Conservation (phyloP, 2,888 invertebrate genomes). For the Dryomyza anilis region DNA sequence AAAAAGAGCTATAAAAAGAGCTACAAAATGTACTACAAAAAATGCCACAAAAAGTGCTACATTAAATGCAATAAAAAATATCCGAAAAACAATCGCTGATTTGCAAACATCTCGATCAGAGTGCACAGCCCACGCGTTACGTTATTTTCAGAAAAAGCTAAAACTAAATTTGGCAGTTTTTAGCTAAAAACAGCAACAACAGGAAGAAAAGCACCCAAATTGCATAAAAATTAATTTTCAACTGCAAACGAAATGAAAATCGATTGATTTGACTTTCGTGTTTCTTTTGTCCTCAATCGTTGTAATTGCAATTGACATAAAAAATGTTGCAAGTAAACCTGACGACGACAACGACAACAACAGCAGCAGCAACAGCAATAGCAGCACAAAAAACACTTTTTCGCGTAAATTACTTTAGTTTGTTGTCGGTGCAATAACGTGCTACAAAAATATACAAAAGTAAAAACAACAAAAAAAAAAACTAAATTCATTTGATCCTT, state of each 20-base stretch:
- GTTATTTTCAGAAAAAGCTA: neutral
- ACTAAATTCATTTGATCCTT: too few relatives aligned
- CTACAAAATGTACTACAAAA: too few relatives aligned
- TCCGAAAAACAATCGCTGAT: neutral
- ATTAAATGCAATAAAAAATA: neutral
- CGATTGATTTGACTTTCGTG: slow-evolving; percentile 1
- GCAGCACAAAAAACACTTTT: slow-evolving; percentile 22
- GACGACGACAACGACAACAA: slow-evolving; percentile 10
- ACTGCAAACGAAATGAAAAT: neutral
- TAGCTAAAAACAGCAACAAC: neutral
- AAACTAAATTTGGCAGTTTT: neutral
- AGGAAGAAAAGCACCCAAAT: neutral
- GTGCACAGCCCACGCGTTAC: neutral
- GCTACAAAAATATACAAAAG: neutral
- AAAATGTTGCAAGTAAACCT: neutral
- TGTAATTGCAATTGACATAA: neutral
- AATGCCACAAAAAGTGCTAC: neutral
- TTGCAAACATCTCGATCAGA: neutral
- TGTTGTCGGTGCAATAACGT: slow-evolving; percentile 3
- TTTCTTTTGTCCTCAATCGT: neutral
- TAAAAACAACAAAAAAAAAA: neutral
- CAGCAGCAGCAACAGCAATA: neutral
- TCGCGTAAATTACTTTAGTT: slow-evolving; percentile 10
- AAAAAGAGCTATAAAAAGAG: too few relatives aligned
- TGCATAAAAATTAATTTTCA: neutral